phyloP scores from a whole-genome alignment of 2,113 vertebrate species.

The Thalassoma bifasciatum region DNA sequence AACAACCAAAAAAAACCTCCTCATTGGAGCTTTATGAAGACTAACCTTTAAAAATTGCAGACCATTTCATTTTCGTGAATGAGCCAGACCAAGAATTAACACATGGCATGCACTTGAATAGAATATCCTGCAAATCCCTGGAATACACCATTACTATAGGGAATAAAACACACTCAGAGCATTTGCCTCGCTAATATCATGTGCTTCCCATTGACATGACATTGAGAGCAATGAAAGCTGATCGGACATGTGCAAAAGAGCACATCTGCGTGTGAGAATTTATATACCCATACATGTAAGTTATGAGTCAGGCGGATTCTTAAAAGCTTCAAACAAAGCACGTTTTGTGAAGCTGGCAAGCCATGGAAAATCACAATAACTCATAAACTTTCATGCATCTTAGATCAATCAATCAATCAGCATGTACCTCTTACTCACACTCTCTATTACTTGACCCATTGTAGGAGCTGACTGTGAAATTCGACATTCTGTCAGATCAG shows the following conservation, averaged over 20 bases:
- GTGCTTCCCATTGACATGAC: constrained; percentile 61
- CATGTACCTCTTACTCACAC: constrained; percentile 27
- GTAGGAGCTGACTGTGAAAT: constrained; percentile 29
- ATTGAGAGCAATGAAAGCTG: constrained; percentile 50
- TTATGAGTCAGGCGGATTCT: constrained; percentile 61
- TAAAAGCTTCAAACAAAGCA: constrained; percentile 60
- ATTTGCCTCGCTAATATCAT: constrained; percentile 1
- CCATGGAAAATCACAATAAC: background rate
- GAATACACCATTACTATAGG: background rate
- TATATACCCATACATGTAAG: constrained; percentile 72
- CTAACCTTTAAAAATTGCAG: too few relatives aligned
- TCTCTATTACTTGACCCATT: constrained; percentile 49
- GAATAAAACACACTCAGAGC: background rate
- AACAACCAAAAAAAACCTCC: too few relatives aligned
- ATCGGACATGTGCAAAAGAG: constrained; percentile 55
- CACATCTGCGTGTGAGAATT: constrained; percentile 62
- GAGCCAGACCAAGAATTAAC: background rate
- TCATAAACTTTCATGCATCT: background rate
- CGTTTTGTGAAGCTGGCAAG: constrained; percentile 25
- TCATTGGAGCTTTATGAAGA: too few relatives aligned
- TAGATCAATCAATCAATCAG: constrained; percentile 46
- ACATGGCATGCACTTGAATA: background rate
- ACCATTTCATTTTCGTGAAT: background rate
- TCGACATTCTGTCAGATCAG: constrained; percentile 63
- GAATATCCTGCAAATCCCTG: too few relatives aligned